Conservation (phyloP, 2,888 invertebrate genomes). For the Leptura quadrifasciata region DNA sequence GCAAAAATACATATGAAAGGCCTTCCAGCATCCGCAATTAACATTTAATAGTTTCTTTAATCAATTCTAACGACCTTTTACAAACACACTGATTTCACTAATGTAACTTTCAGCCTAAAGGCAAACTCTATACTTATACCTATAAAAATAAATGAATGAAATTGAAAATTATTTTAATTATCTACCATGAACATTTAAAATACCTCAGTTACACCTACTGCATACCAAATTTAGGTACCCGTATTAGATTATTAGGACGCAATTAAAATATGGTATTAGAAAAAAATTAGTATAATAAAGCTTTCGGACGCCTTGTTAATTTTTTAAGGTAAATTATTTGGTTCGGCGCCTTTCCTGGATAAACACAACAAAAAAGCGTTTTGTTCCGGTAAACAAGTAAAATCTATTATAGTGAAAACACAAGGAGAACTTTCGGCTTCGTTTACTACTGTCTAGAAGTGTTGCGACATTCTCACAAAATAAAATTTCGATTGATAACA, state of each 20-base stretch:
- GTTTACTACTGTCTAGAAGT: no score
- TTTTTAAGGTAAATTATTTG: slow-evolving; percentile 18
- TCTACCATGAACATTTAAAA: not conserved
- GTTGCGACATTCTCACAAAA: no score
- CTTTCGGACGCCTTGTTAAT: slow-evolving; percentile 35
- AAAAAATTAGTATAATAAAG: slow-evolving; percentile 33
- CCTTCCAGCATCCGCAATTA: not conserved
- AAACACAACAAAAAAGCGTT: slow-evolving; percentile 33
- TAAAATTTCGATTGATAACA: no score
- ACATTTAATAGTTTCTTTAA: not conserved
- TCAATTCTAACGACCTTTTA: slow-evolving; percentile 6
- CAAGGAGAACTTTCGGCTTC: no score
- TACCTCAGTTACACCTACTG: slow-evolving; percentile 16
- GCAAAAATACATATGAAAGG: not conserved
- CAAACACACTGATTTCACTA: not conserved
- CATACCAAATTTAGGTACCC: slow-evolving; percentile 19
- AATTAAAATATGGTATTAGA: slow-evolving; percentile 12
- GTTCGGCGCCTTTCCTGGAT: slow-evolving; percentile 28
- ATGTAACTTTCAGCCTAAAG: not conserved
- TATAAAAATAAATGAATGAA: slow-evolving; percentile 14
- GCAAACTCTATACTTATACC: not conserved
- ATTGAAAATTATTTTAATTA: slow-evolving; percentile 13
- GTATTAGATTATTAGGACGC: slow-evolving; percentile 25
- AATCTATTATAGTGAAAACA: no score
- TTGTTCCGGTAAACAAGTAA: not conserved